phyloP scores from a whole-genome alignment of 1,140 invertebrate species.

The Lysiphlebus fabarum region DNA sequence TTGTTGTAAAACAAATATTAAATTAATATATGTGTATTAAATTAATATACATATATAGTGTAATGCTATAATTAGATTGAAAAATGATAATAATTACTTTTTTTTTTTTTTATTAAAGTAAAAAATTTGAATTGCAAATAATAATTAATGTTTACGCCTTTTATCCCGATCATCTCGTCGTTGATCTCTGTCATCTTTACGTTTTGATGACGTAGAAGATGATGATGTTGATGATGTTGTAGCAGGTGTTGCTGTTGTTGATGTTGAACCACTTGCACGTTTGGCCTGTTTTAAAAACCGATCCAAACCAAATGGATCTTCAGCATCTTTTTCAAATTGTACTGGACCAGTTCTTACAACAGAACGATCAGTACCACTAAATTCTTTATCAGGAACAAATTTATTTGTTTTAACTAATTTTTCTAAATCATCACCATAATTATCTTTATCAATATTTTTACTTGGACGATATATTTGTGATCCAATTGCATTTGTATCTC shows the following conservation, averaged over 20 bases:
- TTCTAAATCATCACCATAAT: conserved; percentile 84
- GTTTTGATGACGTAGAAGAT: conserved; percentile 30
- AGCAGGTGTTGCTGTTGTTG: conserved; percentile 29
- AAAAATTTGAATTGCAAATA: too few species aligned
- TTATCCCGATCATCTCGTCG: conserved; percentile 38
- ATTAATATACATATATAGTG: too few species aligned
- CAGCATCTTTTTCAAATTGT: conserved; percentile 92
- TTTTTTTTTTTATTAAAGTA: too few species aligned
- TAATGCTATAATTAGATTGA: too few species aligned
- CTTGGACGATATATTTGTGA: conserved; percentile 90
- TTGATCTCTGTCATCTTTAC: conserved; percentile 49
- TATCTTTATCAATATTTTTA: conserved; percentile 84
- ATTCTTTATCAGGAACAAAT: conserved; percentile 96
- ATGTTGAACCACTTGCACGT: conserved; percentile 63
- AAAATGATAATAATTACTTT: too few species aligned
- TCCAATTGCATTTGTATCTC: conserved; percentile 76
- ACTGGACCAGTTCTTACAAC: conserved; percentile 84
- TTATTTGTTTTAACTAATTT: conserved; percentile 84
- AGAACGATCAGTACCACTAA: conserved; percentile 81
- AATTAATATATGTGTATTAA: too few species aligned
- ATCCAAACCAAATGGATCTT: conserved; percentile 96
- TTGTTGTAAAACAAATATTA: too few species aligned
- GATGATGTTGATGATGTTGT: conserved; percentile 31
- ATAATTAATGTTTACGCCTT: conserved; percentile 42
- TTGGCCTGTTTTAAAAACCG: conserved; percentile 97